Conservation (phyloP, 1,140 invertebrate genomes). For the Apis florea region DNA sequence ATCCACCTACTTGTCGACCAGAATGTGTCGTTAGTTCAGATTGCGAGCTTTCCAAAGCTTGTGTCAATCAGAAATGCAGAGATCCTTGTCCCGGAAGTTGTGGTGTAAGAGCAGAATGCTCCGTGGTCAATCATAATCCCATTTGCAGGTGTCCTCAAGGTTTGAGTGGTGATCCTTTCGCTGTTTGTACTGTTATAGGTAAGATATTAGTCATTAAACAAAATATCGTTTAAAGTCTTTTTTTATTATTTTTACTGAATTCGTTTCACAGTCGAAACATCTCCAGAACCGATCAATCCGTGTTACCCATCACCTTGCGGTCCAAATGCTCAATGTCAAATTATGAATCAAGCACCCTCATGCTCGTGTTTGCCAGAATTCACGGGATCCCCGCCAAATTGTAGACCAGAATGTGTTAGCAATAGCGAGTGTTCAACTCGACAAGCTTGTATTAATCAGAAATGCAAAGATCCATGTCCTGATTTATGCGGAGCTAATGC, state of each 20-base stretch:
- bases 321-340: conserved; percentile 86
- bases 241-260: not conserved
- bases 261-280: conserved; percentile 42
- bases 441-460: conserved; percentile 81
- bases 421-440: conserved; percentile 81
- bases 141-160: conserved; percentile 88
- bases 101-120: conserved; percentile 86
- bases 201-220: conserved; percentile 59
- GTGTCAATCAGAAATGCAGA: conserved; percentile 88
- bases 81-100: conserved; percentile 91
- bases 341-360: conserved; percentile 81
- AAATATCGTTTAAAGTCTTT: no score
- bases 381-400: conserved; percentile 79
- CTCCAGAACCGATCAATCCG: conserved; percentile 78
- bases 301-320: conserved; percentile 87
- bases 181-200: conserved; percentile 68
- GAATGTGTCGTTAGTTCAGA: conserved; percentile 89
- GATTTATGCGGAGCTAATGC: conserved; percentile 82
- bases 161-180: conserved; percentile 88
- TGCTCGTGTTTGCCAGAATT: conserved; percentile 82
- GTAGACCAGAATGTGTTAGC: conserved; percentile 81
- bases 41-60: conserved; percentile 84
- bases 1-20: conserved; percentile 87
- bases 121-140: conserved; percentile 83
- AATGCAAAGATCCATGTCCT: conserved; percentile 83